phyloP scores from a whole-genome alignment of 1,140 invertebrate genomes.

The Bombus cullumanus region DNA sequence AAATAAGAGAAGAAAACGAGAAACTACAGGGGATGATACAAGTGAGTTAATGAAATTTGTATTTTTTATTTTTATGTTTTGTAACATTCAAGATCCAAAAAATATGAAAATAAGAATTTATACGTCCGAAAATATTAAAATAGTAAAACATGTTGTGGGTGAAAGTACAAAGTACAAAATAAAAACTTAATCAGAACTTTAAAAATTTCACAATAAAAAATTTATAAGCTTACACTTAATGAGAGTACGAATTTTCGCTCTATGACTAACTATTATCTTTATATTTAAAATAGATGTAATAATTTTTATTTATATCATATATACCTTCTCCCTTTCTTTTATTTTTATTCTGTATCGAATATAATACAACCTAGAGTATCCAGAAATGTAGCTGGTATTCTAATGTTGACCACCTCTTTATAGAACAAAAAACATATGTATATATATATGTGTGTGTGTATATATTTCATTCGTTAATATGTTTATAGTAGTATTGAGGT shows the following conservation, averaged over 20 bases:
- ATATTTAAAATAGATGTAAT: background rate
- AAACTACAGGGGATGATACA: too few relatives aligned
- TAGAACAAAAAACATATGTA: background rate
- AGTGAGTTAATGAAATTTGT: background rate
- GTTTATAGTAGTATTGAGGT: too few relatives aligned
- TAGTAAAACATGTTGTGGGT: too few relatives aligned
- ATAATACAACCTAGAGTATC: background rate
- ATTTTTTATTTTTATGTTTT: background rate
- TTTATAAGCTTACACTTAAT: background rate
- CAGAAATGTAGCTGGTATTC: background rate
- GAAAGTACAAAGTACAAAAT: too few relatives aligned
- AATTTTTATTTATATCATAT: background rate
- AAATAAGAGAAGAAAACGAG: background rate
- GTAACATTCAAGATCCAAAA: background rate
- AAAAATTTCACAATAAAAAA: too few relatives aligned
- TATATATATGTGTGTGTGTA: too few relatives aligned
- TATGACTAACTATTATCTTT: background rate
- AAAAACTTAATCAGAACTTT: too few relatives aligned
- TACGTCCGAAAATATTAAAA: too few relatives aligned
- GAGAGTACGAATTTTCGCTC: background rate
- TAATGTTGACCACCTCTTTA: conserved; percentile 21
- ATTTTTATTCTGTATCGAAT: background rate
- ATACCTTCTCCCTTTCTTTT: too few relatives aligned
- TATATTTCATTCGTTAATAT: background rate
- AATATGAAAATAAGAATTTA: background rate